phyloP scores from a whole-genome alignment of 2,113 vertebrate genomes.

The Varanus salvator region DNA sequence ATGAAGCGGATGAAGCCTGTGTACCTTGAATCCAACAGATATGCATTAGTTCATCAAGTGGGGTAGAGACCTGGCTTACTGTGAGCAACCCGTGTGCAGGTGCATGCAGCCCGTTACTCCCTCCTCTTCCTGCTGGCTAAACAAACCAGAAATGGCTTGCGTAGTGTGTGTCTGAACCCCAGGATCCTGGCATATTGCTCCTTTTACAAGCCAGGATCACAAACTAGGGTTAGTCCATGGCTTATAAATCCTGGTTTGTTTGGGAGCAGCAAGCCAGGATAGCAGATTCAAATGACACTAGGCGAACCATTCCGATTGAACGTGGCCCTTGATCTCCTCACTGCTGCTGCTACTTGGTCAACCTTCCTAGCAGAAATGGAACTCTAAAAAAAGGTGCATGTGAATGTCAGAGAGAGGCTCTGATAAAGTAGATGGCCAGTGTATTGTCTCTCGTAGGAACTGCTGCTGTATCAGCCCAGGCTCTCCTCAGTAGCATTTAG shows the following conservation, averaged over 20 bases:
- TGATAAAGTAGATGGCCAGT: slow-evolving; percentile 34
- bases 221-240: background rate
- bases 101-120: too few species aligned
- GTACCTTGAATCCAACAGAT: background rate
- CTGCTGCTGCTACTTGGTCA: background rate
- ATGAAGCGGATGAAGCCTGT: background rate
- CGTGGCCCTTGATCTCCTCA: background rate
- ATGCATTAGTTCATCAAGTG: background rate
- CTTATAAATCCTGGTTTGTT: background rate
- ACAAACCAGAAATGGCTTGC: background rate
- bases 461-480: background rate
- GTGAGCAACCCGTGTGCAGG: too few species aligned
- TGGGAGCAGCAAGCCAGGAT: background rate
- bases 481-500: too few species aligned
- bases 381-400: background rate
- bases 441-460: slow-evolving; percentile 64
- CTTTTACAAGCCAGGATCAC: background rate
- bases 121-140: too few species aligned
- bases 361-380: slow-evolving; percentile 58
- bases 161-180: background rate
- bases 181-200: background rate
- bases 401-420: background rate
- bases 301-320: background rate
- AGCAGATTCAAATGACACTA: background rate
- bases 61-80: background rate